Evolutionary conservation across 2,888 invertebrate genomes (phyloP).

Genomic region (Oithona nana): DNA sequence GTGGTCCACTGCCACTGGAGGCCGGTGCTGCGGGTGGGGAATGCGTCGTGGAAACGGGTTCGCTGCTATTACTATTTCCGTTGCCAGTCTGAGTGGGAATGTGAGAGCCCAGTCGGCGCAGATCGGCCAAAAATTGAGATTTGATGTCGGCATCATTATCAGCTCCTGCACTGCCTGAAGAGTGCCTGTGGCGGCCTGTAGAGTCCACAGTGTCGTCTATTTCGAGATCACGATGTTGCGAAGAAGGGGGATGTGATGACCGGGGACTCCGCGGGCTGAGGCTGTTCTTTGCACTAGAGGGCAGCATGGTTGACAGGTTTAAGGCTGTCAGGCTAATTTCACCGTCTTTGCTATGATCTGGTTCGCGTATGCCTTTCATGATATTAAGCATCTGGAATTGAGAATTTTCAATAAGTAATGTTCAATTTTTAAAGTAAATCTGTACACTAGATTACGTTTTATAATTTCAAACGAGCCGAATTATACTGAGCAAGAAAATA

Average conservation of each 20-base stretch:
- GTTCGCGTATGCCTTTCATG: constrained; percentile 11
- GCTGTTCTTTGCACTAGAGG: background rate
- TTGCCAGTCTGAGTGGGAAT: background rate
- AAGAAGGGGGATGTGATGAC: background rate
- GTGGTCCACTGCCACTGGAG: background rate
- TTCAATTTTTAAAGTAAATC: background rate
- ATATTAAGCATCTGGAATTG: constrained; percentile 14
- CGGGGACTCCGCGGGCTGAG: background rate
- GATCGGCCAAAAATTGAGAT: constrained; percentile 12
- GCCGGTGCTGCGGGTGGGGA: background rate
- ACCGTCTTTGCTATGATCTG: background rate
- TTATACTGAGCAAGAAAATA: too few relatives aligned
- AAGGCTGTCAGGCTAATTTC: constrained; percentile 10
- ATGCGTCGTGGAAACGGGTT: background rate
- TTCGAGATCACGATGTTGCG: background rate
- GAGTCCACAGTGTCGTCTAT: background rate
- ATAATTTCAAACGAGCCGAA: too few relatives aligned
- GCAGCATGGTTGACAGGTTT: constrained; percentile 5
- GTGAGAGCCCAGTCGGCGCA: constrained; percentile 3
- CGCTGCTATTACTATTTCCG: background rate
- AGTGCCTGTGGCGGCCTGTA: background rate
- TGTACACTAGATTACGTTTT: too few relatives aligned
- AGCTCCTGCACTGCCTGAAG: too few relatives aligned
- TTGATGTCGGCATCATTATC: background rate
- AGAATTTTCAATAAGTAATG: too few relatives aligned